A percentile compares a stretch with the other conserved stretches of the same genome.
phyloP scores from a whole-genome alignment of 2,797 vertebrate genomes.

The Poliocrania exsul region DNA sequence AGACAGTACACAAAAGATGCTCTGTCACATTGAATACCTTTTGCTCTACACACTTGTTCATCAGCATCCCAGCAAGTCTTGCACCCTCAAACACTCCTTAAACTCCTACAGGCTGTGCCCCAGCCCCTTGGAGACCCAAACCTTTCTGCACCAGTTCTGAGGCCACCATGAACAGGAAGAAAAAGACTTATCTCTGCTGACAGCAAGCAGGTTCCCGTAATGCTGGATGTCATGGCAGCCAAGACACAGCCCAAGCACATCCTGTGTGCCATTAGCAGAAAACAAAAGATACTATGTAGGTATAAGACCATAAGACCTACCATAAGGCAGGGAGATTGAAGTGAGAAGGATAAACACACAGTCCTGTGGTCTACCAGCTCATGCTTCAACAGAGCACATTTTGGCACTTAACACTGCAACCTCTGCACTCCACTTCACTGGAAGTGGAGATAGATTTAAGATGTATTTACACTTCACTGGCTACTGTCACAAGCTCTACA shows the following conservation, averaged over 20 bases:
- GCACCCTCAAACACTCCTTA: not conserved
- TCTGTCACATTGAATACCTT: not conserved
- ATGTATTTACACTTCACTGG: not conserved
- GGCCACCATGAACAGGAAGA: not conserved
- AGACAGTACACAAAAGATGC: not conserved
- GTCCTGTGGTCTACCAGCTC: not conserved
- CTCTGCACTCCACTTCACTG: not conserved
- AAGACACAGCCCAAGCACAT: not conserved
- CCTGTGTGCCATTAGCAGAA: not conserved
- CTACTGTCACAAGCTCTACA: not conserved
- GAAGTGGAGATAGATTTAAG: not conserved
- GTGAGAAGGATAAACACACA: not conserved
- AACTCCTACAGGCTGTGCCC: not conserved
- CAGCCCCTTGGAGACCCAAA: not conserved
- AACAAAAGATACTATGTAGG: not conserved
- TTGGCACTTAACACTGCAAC: not conserved
- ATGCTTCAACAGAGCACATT: not conserved
- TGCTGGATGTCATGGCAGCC: accelerated
- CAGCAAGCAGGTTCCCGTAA: not conserved
- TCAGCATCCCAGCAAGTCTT: not conserved
- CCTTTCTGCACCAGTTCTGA: not conserved
- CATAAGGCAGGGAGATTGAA: not conserved
- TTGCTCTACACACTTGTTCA: not conserved
- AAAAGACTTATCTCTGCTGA: not conserved
- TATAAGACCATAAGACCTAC: not conserved